A percentile compares a stretch with the other conserved stretches of the same genome.
Evolutionary conservation across 37 sponge, comb jelly and placozoan species (phyloP).

Genomic region (Halisarca cf. caerulea): DNA sequence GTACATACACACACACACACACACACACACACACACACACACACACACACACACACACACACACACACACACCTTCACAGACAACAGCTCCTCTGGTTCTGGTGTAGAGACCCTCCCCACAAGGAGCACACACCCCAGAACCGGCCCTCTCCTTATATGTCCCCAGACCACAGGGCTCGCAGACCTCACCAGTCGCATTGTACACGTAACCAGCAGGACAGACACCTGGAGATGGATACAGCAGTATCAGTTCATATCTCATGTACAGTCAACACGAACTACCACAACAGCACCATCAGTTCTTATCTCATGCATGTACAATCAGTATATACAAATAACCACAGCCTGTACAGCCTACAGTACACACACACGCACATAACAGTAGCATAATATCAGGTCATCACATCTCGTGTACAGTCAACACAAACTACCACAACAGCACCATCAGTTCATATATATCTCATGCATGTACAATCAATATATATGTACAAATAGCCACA

Average conservation of each 20-base stretch:
- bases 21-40: constrained; percentile 19
- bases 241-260: no score
- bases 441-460: no score
- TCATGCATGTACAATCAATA: constrained; percentile 3
- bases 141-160: background rate
- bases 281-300: no score
- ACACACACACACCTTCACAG: constrained; percentile 28
- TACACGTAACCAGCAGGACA: background rate
- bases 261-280: no score
- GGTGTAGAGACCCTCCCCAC: background rate
- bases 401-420: no score
- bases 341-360: background rate
- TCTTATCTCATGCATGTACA: no score
- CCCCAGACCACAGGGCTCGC: constrained; percentile 5
- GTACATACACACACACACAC: background rate
- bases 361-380: background rate
- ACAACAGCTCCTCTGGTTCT: background rate
- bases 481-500: no score
- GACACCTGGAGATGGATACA: background rate
- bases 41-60: background rate
- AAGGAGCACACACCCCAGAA: background rate
- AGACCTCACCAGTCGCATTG: background rate
- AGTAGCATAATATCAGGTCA: no score
- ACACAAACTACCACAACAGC: no score
- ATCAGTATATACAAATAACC: background rate